Evolutionary conservation across 2,113 vertebrate species (phyloP).

Genomic region (Notothenia rossii): DNA sequence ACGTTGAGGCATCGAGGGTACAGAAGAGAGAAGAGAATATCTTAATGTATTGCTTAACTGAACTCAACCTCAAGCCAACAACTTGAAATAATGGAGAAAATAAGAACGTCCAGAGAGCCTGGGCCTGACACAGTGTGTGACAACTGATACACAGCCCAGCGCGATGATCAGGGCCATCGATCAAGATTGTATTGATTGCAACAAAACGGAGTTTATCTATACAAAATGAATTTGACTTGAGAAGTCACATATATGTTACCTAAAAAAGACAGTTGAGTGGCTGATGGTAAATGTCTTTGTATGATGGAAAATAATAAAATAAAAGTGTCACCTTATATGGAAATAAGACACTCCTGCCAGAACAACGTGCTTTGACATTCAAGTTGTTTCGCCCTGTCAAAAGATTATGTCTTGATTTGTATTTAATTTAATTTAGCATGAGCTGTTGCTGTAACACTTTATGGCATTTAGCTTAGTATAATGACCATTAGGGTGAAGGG

Average conservation of each 20-base stretch:
- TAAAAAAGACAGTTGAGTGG: conserved; percentile 22
- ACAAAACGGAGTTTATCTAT: conserved; percentile 38
- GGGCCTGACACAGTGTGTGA: conserved; percentile 2
- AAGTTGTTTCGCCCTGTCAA: conserved; percentile 15
- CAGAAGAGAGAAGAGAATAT: conserved; percentile 10
- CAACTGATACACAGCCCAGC: conserved; percentile 13
- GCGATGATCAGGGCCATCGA: conserved; percentile 47
- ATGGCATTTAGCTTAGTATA: conserved; percentile 28
- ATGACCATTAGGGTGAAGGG: conserved; percentile 30
- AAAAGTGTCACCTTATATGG: conserved; percentile 12
- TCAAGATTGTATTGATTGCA: conserved; percentile 58
- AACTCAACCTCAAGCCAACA: not conserved
- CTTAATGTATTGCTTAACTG: conserved; percentile 20
- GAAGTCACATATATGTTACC: conserved; percentile 34
- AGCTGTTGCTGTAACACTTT: conserved; percentile 30
- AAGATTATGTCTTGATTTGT: not conserved
- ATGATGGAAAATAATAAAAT: conserved; percentile 29
- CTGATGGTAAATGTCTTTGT: conserved; percentile 36
- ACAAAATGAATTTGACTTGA: conserved; percentile 42
- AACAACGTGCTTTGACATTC: not conserved
- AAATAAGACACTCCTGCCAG: not conserved
- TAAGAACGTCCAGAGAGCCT: conserved; percentile 4
- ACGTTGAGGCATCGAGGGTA: conserved; percentile 1
- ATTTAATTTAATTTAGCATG: conserved; percentile 26
- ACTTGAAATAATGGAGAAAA: conserved; percentile 23